Percentiles rank a stretch among this genome's conserved stretches.
Evolutionary conservation across 1,140 invertebrate genomes (phyloP).

Genomic region (Aphidius gifuensis): DNA sequence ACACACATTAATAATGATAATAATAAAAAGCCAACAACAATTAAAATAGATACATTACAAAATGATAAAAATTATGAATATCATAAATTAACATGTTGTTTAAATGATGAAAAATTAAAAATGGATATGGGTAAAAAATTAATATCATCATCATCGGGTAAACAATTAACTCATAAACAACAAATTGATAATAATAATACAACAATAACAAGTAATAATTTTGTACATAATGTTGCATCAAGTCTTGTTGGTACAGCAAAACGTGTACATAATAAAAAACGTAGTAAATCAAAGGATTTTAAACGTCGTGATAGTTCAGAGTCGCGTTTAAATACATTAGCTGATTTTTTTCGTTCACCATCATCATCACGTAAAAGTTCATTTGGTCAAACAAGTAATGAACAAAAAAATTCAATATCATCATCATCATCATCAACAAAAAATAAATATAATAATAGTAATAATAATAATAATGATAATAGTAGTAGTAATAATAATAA

Average conservation of each 20-base stretch:
- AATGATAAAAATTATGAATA: no score
- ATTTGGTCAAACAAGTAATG: constrained; percentile 36
- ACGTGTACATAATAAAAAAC: constrained; percentile 46
- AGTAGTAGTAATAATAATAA: constrained; percentile 43
- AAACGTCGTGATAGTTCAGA: constrained; percentile 50
- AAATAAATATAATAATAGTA: no score
- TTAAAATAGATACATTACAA: no score
- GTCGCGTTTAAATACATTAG: constrained; percentile 44
- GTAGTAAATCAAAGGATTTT: constrained; percentile 50
- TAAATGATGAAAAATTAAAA: no score
- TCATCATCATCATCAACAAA: no score
- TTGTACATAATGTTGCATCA: constrained; percentile 41
- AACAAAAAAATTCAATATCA: constrained; percentile 41
- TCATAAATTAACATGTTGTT: no score
- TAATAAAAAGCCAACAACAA: not conserved
- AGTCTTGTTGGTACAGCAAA: constrained; percentile 41
- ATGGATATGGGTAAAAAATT: no score
- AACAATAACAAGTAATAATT: constrained; percentile 33
- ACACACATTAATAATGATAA: constrained; percentile 10
- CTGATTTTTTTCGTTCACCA: constrained; percentile 52
- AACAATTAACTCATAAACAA: no score
- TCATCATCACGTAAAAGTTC: constrained; percentile 52
- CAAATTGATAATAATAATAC: constrained; percentile 2
- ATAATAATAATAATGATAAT: not conserved
- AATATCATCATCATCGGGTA: no score